phyloP scores from a whole-genome alignment of 2,888 invertebrate genomes.

The Matsumyia berberina region DNA sequence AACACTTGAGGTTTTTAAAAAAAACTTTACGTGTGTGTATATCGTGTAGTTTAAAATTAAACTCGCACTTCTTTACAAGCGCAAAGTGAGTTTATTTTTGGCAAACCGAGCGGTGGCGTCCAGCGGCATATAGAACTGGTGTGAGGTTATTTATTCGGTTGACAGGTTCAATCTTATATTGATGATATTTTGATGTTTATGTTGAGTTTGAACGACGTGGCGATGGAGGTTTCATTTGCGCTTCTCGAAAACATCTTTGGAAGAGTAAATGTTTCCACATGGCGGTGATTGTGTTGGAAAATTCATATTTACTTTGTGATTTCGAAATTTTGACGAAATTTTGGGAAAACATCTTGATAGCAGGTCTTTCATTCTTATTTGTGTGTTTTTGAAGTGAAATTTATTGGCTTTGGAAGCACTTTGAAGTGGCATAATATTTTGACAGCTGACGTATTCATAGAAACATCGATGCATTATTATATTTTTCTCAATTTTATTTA shows the following conservation, averaged over 20 bases:
- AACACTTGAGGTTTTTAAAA: slow-evolving; percentile 8
- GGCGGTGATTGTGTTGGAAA: not conserved
- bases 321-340: slow-evolving; percentile 11
- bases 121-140: not conserved
- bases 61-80: slow-evolving; percentile 24
- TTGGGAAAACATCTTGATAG: not conserved
- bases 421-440: slow-evolving; percentile 8
- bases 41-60: slow-evolving; percentile 37
- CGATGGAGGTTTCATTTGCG: slow-evolving; percentile 21
- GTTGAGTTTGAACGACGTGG: slow-evolving; percentile 32
- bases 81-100: slow-evolving; percentile 51
- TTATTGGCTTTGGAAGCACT: not conserved
- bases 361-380: not conserved
- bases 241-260: slow-evolving; percentile 31
- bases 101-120: slow-evolving; percentile 4
- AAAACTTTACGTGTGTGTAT: slow-evolving; percentile 7
- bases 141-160: slow-evolving; percentile 55
- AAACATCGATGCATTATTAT: not conserved
- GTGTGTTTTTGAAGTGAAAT: slow-evolving; percentile 1
- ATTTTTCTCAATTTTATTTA: too few relatives aligned
- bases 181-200: slow-evolving; percentile 61
- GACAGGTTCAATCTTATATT: slow-evolving; percentile 46
- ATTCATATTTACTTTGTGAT: slow-evolving; percentile 14
- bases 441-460: slow-evolving; percentile 9
- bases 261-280: slow-evolving; percentile 32